Base-by-base conservation (phyloP, 2,113 vertebrate genomes). In the Cisticola juncidis region DNA sequence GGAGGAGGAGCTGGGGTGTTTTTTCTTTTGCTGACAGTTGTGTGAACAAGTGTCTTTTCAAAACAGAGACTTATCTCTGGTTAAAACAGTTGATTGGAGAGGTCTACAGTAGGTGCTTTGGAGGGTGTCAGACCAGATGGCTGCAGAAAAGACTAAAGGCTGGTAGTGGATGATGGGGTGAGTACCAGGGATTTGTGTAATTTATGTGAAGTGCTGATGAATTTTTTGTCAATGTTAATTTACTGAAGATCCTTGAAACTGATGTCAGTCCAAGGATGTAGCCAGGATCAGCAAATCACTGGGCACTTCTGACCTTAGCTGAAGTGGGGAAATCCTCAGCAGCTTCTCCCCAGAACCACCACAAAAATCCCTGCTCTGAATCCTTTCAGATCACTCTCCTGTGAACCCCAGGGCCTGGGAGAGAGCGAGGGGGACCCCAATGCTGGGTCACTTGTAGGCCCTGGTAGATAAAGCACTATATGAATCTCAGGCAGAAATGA, bases 401-500 rank as follows among this genome's bases (percentile, higher is more conserved):
- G 94, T 85, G 88, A 85, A 8, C 16, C 21, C 51, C 31, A 35
- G 78, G 92, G 87, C 48, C 40, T 50, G 38, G 9, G 2, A 5
- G 65, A 33, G 15, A 64, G 44, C 13, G 2, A 14, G 26, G 35
- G 26, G 48, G 7, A 23, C 42, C 74, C 76, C 38, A 5, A 0
- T 2, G 36, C 13, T 66, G 77, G 81, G 65, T 81, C 58, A 4
- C 51, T 31, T 56, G 29, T 5, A 18, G 47, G 53, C 57, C 91
- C 86, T 69, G 86, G 80, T 13, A 64, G 66, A 68, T 57, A 33
- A 81, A 96, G 96, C 89, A 97, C 96, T 96, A 25, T 70, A 5
- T 51, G 79, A 92, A 86, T 94, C 90, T 95, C 92, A 96, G 93
- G 93, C 95, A 95, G 79, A 88, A 97, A 91, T 88, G 3, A 92